Conservation (phyloP, 2,113 vertebrate genomes). For the Elgaria multicarinata region DNA sequence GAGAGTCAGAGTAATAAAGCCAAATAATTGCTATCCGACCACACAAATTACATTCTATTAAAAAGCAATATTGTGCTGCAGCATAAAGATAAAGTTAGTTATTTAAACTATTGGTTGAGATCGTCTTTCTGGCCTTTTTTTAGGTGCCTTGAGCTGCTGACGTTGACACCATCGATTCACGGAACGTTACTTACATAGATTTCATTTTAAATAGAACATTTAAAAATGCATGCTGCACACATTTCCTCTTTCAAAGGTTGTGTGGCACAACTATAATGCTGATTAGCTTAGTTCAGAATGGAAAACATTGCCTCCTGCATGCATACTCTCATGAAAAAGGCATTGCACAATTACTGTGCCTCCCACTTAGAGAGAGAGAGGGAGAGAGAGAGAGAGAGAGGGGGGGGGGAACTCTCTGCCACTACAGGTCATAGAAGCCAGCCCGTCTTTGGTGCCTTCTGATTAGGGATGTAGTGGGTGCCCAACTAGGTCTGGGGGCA, state of each 20-base stretch:
- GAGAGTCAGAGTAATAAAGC: slow-evolving; percentile 8
- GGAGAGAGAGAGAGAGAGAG: no score
- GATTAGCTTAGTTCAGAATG: background rate
- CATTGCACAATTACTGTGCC: no score
- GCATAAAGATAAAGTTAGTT: slow-evolving; percentile 10
- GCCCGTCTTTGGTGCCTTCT: no score
- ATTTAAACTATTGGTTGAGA: slow-evolving; percentile 13
- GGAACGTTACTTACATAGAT: background rate
- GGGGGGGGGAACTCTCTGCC: no score
- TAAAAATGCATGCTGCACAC: background rate
- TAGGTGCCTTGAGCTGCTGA: background rate
- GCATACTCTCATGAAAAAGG: no score
- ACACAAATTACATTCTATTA: slow-evolving; percentile 29
- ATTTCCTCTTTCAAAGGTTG: background rate
- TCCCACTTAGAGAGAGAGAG: no score
- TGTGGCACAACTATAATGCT: background rate
- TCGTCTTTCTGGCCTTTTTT: slow-evolving; percentile 8
- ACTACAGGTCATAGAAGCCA: no score
- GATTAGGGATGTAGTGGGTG: no score
- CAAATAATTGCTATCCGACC: slow-evolving; percentile 16
- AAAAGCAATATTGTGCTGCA: slow-evolving; percentile 30
- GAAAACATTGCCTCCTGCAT: background rate
- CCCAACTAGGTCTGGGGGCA: no score
- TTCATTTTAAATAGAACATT: background rate
- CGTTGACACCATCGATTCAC: background rate